Percentiles rank a stretch among this genome's conserved stretches.
phyloP scores from a whole-genome alignment of 2,113 vertebrate genomes.

The Calyptommatus sinebrachiatus region DNA sequence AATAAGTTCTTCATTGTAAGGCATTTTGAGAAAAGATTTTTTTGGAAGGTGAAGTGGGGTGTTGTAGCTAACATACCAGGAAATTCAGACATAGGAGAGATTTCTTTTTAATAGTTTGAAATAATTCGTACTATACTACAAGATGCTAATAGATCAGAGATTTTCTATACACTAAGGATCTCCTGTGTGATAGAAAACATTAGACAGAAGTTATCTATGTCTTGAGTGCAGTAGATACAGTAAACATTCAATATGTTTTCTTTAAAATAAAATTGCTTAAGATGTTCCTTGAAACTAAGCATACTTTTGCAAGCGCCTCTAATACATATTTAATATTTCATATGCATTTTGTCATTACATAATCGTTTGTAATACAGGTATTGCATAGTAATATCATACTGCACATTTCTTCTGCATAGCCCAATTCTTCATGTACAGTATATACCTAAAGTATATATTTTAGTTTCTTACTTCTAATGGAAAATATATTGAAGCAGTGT shows the following conservation, averaged over 20 bases:
- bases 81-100: conserved; percentile 38
- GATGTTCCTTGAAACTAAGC: not conserved
- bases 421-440: not conserved
- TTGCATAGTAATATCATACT: not conserved
- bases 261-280: not conserved
- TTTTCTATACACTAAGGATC: not conserved
- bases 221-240: too few species aligned
- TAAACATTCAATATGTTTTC: too few species aligned
- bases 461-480: too few species aligned
- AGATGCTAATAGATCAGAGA: not conserved
- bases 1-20: too few species aligned
- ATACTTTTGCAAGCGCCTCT: not conserved
- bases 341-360: not conserved
- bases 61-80: conserved; percentile 30
- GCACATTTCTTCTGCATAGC: not conserved
- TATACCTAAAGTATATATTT: not conserved
- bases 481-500: too few species aligned
- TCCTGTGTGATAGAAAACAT: not conserved
- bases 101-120: conserved; percentile 23
- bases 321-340: conserved; percentile 1
- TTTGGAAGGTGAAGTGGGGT: too few species aligned
- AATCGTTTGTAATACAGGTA: not conserved
- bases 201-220: not conserved
- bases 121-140: conserved; percentile 28
- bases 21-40: too few species aligned